Conservation (phyloP, 1,140 invertebrate species). For the Diabrotica undecimpunctata region DNA sequence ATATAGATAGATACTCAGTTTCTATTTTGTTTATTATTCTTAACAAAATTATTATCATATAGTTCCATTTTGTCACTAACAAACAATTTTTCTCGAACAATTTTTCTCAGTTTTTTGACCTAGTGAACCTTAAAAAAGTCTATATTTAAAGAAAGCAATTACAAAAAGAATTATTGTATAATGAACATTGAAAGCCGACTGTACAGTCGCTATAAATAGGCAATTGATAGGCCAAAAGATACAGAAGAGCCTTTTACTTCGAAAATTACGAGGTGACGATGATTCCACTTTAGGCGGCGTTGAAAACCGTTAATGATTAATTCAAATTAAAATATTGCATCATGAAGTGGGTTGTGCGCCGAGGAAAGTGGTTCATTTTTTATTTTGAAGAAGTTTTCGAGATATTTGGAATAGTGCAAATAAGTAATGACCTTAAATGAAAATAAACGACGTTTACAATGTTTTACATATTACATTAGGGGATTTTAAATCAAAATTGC, state of each 20-base stretch:
- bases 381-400: no score
- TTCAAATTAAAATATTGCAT: conserved; percentile 18
- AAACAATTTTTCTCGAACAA: no score
- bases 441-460: no score
- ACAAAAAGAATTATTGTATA: background rate
- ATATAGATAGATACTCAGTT: no score
- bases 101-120: background rate
- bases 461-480: no score
- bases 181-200: background rate
- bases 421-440: no score
- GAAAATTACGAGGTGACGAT: conserved; percentile 39
- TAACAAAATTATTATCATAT: no score
- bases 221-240: conserved; percentile 23
- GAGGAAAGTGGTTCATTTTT: background rate
- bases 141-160: background rate
- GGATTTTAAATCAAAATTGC: no score
- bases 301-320: conserved; percentile 29
- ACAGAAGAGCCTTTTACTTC: conserved; percentile 26
- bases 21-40: no score
- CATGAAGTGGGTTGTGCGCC: conserved; percentile 6
- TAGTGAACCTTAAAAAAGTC: background rate
- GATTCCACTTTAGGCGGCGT: conserved; percentile 33
- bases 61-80: no score
- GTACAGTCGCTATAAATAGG: conserved; percentile 29
- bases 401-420: no score